Evolutionary conservation across 2,113 vertebrate species (phyloP).

Genomic region (Isichthys henryi): DNA sequence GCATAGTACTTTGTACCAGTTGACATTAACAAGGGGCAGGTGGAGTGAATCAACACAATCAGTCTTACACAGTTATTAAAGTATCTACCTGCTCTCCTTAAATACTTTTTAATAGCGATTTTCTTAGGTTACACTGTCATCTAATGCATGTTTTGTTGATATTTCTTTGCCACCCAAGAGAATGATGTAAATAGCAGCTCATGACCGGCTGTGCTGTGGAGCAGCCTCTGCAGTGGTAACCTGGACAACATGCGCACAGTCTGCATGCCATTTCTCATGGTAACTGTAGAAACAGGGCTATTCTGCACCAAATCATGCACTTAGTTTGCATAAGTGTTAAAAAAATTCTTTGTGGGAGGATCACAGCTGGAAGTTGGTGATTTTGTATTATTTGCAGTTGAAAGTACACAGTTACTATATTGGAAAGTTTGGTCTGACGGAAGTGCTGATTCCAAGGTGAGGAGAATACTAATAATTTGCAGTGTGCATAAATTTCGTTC

Average conservation of each 20-base stretch:
- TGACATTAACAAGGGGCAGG: neutral
- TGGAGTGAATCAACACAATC: neutral
- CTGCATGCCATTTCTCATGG: neutral
- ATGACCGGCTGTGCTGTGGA: neutral
- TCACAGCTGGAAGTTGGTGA: neutral
- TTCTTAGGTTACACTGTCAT: neutral
- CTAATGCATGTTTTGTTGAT: neutral
- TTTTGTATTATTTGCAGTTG: neutral
- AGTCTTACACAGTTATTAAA: neutral
- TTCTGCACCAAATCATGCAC: neutral
- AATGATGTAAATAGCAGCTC: neutral
- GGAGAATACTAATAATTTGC: neutral
- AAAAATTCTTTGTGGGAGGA: neutral
- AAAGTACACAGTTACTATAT: neutral
- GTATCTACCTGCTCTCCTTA: neutral
- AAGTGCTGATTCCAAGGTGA: neutral
- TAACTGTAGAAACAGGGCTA: slow-evolving; percentile 3
- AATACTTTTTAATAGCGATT: neutral
- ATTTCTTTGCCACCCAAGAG: neutral
- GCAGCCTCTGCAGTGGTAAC: neutral
- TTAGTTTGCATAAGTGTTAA: neutral
- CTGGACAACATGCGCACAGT: neutral
- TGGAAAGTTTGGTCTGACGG: neutral
- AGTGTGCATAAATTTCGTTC: neutral
- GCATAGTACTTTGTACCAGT: neutral